Evolutionary conservation across 1,140 invertebrate genomes (phyloP), one percentile per base, ranked within the genome.

Genomic region (Stenopsyche tienmushanensis): DNA sequence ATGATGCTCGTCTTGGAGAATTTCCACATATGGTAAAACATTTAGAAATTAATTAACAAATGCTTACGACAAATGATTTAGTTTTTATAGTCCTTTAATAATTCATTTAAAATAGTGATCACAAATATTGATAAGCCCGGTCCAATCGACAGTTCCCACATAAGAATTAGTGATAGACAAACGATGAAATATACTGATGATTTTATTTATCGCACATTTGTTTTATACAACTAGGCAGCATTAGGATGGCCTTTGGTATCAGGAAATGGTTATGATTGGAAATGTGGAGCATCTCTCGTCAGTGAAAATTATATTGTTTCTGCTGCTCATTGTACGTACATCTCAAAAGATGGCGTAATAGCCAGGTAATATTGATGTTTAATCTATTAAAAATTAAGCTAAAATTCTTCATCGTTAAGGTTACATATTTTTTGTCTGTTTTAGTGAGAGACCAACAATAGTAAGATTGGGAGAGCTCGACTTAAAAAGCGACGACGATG

Each of bases 391-490:
- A n/a, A n/a, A n/a, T n/a, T n/a, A n/a, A n/a, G n/a, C n/a, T n/a
- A n/a, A n/a, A n/a, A n/a, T n/a, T n/a, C n/a, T n/a, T n/a, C n/a
- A n/a, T n/a, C n/a, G n/a, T n/a, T n/a, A n/a, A n/a, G 7, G 34
- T 39, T 7, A 8, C 34, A n/a, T 39, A n/a, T 39, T 17, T 47
- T 9, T 47, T 47, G 7, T 8, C n/a, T 39, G 34, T 55, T 57
- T 42, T 41, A 57, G 54, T 24, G 1, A 5, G 21, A 2, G 13
- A 18, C 60, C 60, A 9, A 29, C 60, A 1, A 18, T 62, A 18
- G 72, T 73, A 1, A 67, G 73, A 50, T 39, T 73, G 15, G 74
- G 75, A 2, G 58, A 74, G 13, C 60, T 64, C 13, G 70, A 77
- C 41, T n/a, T 74, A 42, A 39, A 29, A 15, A 20, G 1, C 3